Evolutionary conservation across 2,797 vertebrate genomes (phyloP), one percentile per base, ranked within the genome.

Genomic region (Euphonia xanthogaster): DNA sequence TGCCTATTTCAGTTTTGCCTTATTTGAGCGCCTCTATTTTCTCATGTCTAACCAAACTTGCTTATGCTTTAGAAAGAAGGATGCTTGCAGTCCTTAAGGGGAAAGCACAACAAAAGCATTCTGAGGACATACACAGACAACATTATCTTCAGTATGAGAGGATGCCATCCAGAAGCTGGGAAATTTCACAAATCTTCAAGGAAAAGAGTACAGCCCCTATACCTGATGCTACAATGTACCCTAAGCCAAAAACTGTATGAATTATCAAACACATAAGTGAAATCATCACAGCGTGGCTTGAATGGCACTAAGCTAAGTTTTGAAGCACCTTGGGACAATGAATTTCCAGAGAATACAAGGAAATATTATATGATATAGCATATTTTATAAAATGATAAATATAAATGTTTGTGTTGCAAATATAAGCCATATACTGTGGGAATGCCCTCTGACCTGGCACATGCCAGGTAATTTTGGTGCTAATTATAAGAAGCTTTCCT

Each of bases 11-110:
- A 54, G 39, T 13, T 9, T 12, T 48, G 40, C 17, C 44, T 63
- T 54, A 39, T 2, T 8, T 5, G 3, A 51, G 9, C 28, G 21
- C 16, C 53, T 81, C 5, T 31, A 7, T 65, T 70, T 84, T 23
- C 6, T 66, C 35, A 15, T 3, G 13, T 22, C 24, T 55, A 72
- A 71, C 24, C 25, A 58, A 54, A 31, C 7, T 15, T 7, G 1
- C 10, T 40, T 24, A 51, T 21, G 7, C 14, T 62, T 78, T 31
- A n/a, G 35, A 51, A 87, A 58, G 16, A 87, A 58, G 16, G 33
- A 21, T 18, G 27, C 0, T 0, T 19, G 21, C 17, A 72, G 7
- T 45, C 23, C 24, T 25, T 62, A 73, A 66, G 48, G 3, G 5
- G 20, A 79, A 53, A 85, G 37, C 3, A 45, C 11, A 39, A 62